Evolutionary conservation across 2,797 vertebrate genomes (phyloP).

Genomic region (Carduelis carduelis): DNA sequence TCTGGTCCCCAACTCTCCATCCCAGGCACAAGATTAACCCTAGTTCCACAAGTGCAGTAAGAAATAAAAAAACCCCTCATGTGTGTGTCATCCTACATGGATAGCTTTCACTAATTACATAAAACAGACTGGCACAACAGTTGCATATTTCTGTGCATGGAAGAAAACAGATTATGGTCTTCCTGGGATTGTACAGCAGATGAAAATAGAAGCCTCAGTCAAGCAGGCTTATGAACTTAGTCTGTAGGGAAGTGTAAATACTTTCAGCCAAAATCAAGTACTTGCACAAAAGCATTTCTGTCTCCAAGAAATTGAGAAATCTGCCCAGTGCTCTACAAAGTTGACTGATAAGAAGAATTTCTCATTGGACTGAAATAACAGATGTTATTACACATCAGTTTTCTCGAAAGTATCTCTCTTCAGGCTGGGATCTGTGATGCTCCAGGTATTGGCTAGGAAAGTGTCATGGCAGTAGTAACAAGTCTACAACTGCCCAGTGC

Average conservation of each 20-base stretch:
- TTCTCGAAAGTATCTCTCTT: neutral
- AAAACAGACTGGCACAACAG: neutral
- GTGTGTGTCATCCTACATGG: neutral
- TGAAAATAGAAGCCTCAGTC: slow-evolving; percentile 6
- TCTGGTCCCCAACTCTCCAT: neutral
- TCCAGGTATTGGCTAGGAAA: neutral
- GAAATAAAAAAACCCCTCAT: neutral
- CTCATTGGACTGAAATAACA: neutral
- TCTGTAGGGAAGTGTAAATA: neutral
- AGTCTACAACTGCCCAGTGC: neutral
- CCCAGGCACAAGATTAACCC: neutral
- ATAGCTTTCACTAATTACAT: neutral
- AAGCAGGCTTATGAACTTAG: neutral
- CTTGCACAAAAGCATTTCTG: neutral
- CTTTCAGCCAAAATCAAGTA: neutral
- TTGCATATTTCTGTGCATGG: neutral
- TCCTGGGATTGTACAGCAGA: neutral
- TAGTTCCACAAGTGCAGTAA: neutral
- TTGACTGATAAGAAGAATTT: neutral
- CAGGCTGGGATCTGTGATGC: neutral
- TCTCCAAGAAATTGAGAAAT: neutral
- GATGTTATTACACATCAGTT: neutral
- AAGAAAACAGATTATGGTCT: neutral
- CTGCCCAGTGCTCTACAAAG: neutral
- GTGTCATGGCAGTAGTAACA: neutral